These are phyloP conservation scores for Lagocephalus sceleratus DNA, from an alignment of 2,797 vertebrate genomes.

Conservation along the genomic window DNA sequence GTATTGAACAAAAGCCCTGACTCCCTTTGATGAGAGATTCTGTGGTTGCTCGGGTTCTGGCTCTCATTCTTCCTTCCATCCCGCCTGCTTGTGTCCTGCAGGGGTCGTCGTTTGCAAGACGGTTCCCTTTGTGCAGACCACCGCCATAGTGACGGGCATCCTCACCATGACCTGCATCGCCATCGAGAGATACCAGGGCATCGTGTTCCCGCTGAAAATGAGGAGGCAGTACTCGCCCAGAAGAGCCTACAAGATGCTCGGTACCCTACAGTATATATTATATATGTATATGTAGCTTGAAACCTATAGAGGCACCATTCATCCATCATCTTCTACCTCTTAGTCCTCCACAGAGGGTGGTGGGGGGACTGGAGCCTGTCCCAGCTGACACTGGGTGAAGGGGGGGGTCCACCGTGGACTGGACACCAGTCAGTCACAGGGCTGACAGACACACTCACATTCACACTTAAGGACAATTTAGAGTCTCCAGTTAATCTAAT, in stretches of 20 bases:
- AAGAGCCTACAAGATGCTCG: constrained; percentile 81
- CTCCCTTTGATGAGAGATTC: background rate
- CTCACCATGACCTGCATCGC: constrained; percentile 86
- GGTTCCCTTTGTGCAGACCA: constrained; percentile 84
- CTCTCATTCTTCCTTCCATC: background rate
- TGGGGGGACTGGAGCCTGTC: too few relatives aligned
- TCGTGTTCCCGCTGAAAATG: constrained; percentile 82
- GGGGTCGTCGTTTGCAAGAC: constrained; percentile 83
- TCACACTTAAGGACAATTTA: too few relatives aligned
- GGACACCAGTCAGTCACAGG: too few relatives aligned
- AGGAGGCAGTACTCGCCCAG: constrained; percentile 78
- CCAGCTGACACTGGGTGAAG: too few relatives aligned
- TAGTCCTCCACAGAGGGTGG: too few relatives aligned
- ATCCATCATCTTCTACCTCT: too few relatives aligned
- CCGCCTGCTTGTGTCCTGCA: constrained; percentile 36
- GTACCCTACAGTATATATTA: too few relatives aligned
- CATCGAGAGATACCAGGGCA: constrained; percentile 83
- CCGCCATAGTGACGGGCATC: constrained; percentile 81
- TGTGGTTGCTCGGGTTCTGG: background rate
- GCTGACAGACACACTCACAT: too few relatives aligned
- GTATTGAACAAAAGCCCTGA: background rate
- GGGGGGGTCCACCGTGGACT: too few relatives aligned
- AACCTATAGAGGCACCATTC: too few relatives aligned
- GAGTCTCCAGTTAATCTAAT: too few relatives aligned
- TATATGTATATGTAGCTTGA: too few relatives aligned